Evolutionary conservation across 2,113 vertebrate species (phyloP), one percentile per base, ranked within the genome.

Genomic region (Coryphaenoides rupestris): DNA sequence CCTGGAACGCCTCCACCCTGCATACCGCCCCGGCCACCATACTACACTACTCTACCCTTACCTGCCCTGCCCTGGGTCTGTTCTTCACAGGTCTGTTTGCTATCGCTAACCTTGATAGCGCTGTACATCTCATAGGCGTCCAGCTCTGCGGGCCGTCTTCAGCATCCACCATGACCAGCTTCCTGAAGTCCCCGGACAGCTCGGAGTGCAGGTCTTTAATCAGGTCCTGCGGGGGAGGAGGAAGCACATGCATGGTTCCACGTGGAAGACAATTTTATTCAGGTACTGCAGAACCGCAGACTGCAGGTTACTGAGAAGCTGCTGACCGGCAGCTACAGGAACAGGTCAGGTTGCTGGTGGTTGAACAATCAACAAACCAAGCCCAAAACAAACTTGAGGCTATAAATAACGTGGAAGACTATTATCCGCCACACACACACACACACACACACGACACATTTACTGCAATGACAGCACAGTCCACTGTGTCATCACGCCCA

Each of bases 121-220:
- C 90, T 91, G 71, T 93, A 77, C 78, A 98, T 91, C 85, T 99
- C 96, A 70, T 79, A 88, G 24, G 89, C 92, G 57, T 95, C 95
- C 61, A 92, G 92, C 75, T 93, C 85, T 59, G 91, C 1, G 0
- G 94, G 93, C 2, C 89, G 89, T 87, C 86, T 96, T 97, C 92
- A 99, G 76, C 90, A 93, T 91, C 73, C 94, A 95, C 92, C 86
- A 98, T 86, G 77, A 99, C 87, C 5, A 96, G 74, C 81, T 80
- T 98, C 89, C 96, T 95, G 72, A 99, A 99, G 85, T 98, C 95
- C 45, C 97, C 97, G 10, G 97, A 98, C 24, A 98, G 87, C 69
- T 99, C 97, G 24, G 96, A 98, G 72, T 96, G 94, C 69, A 99
- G 89, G 72, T 99, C 97, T 84, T 98, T 99, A 80, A 96, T 86